A percentile compares a stretch with the other conserved stretches of the same genome.
phyloP scores from a whole-genome alignment of 2,888 invertebrate genomes.

The Aethes cnicana region DNA sequence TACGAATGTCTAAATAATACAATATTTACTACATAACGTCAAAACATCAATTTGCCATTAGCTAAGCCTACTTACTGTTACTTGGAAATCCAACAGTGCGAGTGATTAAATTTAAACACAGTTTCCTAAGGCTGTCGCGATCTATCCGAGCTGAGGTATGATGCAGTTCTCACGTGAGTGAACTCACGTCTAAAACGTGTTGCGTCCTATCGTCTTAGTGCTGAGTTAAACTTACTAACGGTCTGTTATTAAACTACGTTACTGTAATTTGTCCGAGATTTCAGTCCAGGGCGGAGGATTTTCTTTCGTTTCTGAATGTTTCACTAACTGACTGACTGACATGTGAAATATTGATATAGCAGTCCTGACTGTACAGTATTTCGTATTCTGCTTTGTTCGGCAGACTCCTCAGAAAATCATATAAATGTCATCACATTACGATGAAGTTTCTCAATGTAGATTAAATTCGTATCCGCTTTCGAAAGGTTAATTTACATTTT shows the following conservation, averaged over 20 bases:
- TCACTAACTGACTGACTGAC: too few relatives aligned
- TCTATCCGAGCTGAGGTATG: slow-evolving; percentile 45
- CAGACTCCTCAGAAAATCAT: too few relatives aligned
- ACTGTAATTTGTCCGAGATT: slow-evolving; percentile 7
- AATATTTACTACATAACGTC: slow-evolving; percentile 18
- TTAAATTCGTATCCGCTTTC: slow-evolving; percentile 31
- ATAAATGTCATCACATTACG: neutral
- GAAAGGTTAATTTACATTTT: slow-evolving; percentile 36
- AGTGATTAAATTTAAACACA: slow-evolving; percentile 11
- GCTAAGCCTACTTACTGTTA: slow-evolving; percentile 18
- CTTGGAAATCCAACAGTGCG: slow-evolving; percentile 15
- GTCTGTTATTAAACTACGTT: slow-evolving; percentile 45
- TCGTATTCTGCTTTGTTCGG: too few relatives aligned
- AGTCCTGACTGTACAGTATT: too few relatives aligned
- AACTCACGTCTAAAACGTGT: too few relatives aligned
- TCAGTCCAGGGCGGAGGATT: too few relatives aligned
- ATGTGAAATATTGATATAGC: too few relatives aligned
- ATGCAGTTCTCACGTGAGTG: too few relatives aligned
- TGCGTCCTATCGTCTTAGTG: slow-evolving; percentile 43
- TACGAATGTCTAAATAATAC: neutral
- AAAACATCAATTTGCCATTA: slow-evolving; percentile 10
- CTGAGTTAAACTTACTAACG: slow-evolving; percentile 51
- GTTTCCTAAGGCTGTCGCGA: slow-evolving; percentile 41
- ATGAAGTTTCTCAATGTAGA: slow-evolving; percentile 5
- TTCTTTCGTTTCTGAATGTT: too few relatives aligned